A percentile compares a stretch with the other conserved stretches of the same genome.
Evolutionary conservation across 2,113 vertebrate genomes (phyloP).

Genomic region (Indri indri): DNA sequence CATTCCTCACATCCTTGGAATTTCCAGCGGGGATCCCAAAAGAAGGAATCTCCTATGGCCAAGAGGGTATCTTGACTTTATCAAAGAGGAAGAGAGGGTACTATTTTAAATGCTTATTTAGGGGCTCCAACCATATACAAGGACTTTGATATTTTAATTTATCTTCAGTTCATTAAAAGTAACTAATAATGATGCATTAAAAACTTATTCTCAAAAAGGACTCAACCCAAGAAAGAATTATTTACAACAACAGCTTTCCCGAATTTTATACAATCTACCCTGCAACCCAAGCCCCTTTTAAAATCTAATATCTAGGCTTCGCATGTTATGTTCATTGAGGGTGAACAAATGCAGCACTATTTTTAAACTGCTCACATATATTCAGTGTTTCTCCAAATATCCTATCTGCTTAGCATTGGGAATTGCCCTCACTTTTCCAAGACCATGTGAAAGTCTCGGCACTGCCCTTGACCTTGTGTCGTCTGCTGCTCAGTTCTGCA

Average conservation of each 20-base stretch:
- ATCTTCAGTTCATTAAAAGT: background rate
- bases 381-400: background rate
- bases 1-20: background rate
- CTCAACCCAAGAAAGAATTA: background rate
- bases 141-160: slow-evolving; percentile 7
- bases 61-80: background rate
- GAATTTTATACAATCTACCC: background rate
- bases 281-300: background rate
- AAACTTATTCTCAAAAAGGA: background rate
- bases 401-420: background rate
- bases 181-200: background rate
- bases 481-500: background rate
- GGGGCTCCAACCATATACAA: background rate
- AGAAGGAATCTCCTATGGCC: background rate
- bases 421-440: background rate
- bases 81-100: background rate
- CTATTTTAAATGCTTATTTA: background rate
- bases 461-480: slow-evolving; percentile 12
- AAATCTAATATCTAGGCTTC: background rate
- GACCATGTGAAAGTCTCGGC: background rate
- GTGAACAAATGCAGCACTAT: background rate
- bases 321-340: background rate
- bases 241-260: background rate
- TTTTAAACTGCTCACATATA: background rate
- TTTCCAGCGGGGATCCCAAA: background rate